Conservation (phyloP, 1,140 invertebrate genomes). For the Zaprionus africanus region DNA sequence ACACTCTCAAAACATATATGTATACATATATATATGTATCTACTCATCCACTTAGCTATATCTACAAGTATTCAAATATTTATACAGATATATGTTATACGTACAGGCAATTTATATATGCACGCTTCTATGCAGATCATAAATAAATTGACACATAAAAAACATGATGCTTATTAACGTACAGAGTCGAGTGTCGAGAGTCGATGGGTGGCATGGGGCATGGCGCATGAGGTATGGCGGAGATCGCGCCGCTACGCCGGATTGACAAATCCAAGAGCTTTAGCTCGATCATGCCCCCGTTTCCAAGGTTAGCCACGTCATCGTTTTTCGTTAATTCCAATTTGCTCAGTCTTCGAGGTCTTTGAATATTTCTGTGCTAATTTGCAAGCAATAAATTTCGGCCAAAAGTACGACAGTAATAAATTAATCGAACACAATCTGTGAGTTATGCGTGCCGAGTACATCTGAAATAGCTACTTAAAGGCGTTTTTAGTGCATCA, state of each 20-base stretch:
- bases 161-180: slow-evolving; percentile 37
- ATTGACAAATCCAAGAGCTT: slow-evolving; percentile 28
- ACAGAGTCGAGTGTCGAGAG: slow-evolving; percentile 1
- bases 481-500: not conserved
- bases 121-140: slow-evolving; percentile 48
- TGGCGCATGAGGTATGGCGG: not conserved
- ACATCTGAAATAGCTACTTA: not conserved
- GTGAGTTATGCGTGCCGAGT: slow-evolving; percentile 17
- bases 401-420: slow-evolving; percentile 56
- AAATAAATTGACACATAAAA: slow-evolving; percentile 70
- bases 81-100: slow-evolving; percentile 14
- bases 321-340: slow-evolving; percentile 34
- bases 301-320: slow-evolving; percentile 46
- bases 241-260: not conserved
- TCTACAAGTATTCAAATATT: slow-evolving; percentile 12
- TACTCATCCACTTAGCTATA: slow-evolving; percentile 4
- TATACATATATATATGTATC: slow-evolving; percentile 12
- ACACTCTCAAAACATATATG: not conserved
- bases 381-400: slow-evolving; percentile 69
- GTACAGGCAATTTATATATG: slow-evolving; percentile 22
- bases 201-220: slow-evolving; percentile 8
- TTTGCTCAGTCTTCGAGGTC: slow-evolving; percentile 12
- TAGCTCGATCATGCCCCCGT: slow-evolving; percentile 29
- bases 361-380: slow-evolving; percentile 49
- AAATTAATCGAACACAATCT: slow-evolving; percentile 58